Percentiles rank a stretch among this genome's conserved stretches.
These are phyloP conservation scores for Parus major DNA, from an alignment of 2,113 vertebrate genomes.

Conservation along the genomic window DNA sequence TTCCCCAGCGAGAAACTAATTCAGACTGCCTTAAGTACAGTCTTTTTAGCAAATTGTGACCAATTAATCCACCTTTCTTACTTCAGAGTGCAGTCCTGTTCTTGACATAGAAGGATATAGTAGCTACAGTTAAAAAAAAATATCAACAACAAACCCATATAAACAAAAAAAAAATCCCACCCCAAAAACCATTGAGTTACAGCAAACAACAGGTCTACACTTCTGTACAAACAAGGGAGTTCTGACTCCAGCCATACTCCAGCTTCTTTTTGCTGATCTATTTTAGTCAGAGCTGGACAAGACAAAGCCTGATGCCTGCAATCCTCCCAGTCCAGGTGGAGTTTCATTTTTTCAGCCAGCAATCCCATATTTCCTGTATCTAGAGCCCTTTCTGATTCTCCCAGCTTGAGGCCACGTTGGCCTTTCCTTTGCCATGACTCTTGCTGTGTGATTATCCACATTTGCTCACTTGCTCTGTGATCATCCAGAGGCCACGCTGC, in stretches of 20 bases:
- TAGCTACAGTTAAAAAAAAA: neutral
- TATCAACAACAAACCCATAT: neutral
- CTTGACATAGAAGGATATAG: neutral
- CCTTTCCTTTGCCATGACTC: slow-evolving; percentile 3
- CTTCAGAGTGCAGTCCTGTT: neutral
- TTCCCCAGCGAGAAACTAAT: neutral
- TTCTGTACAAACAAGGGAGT: neutral
- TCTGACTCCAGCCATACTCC: neutral
- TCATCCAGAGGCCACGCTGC: slow-evolving; percentile 5
- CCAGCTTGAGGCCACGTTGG: neutral
- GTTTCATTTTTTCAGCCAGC: neutral
- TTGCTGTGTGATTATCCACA: neutral
- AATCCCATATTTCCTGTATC: neutral
- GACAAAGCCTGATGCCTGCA: neutral
- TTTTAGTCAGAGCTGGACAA: neutral
- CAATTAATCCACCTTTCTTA: neutral
- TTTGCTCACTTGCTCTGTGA: slow-evolving; percentile 36
- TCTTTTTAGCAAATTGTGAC: neutral
- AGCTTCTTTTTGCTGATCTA: neutral
- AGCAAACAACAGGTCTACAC: neutral
- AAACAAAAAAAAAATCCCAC: neutral
- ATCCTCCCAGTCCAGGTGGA: neutral
- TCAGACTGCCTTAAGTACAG: neutral
- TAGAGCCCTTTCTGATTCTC: neutral
- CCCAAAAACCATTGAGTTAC: neutral